A percentile compares a stretch with the other conserved stretches of the same genome.
Conservation (phyloP, 2,113 vertebrate genomes). For the Motacilla tschutschensis region DNA sequence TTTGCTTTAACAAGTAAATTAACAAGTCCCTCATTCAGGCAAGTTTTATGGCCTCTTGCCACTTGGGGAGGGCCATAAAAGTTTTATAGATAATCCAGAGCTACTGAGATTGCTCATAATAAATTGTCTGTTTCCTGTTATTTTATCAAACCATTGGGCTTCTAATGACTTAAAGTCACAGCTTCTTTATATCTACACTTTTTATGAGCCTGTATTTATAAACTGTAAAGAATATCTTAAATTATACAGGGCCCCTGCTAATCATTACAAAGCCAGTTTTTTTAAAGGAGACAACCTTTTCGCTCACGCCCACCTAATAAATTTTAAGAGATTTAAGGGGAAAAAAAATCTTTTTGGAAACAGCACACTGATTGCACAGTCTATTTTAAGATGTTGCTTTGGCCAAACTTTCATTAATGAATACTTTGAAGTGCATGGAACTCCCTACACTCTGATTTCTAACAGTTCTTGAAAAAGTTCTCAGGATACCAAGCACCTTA, state of each 20-base stretch:
- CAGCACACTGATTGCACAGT: background rate
- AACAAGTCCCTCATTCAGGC: conserved; percentile 99
- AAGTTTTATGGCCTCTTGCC: conserved; percentile 97
- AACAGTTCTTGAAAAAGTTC: background rate
- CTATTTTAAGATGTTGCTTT: conserved; percentile 33
- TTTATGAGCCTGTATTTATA: conserved; percentile 85
- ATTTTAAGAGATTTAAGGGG: conserved; percentile 20
- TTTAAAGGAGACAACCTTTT: conserved; percentile 55
- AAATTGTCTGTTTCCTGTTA: conserved; percentile 97
- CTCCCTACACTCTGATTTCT: background rate
- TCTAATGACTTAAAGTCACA: conserved; percentile 88
- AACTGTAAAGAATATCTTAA: conserved; percentile 83
- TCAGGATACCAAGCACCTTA: background rate
- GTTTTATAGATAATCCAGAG: conserved; percentile 98
- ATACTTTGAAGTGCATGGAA: background rate
- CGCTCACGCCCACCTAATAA: conserved; percentile 54
- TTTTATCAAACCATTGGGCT: conserved; percentile 89
- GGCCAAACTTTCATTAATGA: conserved; percentile 44
- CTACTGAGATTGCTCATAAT: conserved; percentile 90
- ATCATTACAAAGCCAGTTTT: conserved; percentile 59
- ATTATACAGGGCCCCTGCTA: conserved; percentile 73
- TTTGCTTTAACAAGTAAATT: conserved; percentile 99
- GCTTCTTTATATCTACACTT: conserved; percentile 69
- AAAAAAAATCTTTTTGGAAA: background rate
- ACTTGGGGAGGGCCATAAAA: conserved; percentile 95